Evolutionary conservation across 2,797 vertebrate genomes (phyloP).

Genomic region (Calcarius lapponicus): DNA sequence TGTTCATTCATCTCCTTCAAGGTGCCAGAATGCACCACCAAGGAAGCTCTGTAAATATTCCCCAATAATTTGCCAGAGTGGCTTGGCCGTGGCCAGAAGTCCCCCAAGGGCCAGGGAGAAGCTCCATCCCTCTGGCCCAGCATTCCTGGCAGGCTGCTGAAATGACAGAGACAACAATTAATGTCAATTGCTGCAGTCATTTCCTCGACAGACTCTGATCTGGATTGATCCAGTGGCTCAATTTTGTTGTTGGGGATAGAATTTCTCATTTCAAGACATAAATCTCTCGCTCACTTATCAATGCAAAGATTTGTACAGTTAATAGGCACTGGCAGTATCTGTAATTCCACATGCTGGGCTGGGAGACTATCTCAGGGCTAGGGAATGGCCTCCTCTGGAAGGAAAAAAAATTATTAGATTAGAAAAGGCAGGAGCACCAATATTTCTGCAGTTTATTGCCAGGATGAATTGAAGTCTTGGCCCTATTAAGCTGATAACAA

Average conservation of each 20-base stretch:
- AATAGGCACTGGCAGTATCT: slow-evolving; percentile 1
- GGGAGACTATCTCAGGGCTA: not conserved
- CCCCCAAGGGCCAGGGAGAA: not conserved
- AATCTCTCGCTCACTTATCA: slow-evolving; percentile 54
- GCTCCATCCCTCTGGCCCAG: not conserved
- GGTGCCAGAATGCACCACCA: not conserved
- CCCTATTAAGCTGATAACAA: slow-evolving; percentile 56
- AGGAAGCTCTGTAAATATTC: not conserved
- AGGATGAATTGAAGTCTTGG: slow-evolving; percentile 53
- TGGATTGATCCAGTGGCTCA: slow-evolving; percentile 5
- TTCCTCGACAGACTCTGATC: not conserved
- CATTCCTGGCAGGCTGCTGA: not conserved
- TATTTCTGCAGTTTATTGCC: slow-evolving; percentile 51
- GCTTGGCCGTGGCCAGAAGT: not conserved
- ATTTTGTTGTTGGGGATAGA: slow-evolving; percentile 14
- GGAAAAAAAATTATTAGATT: slow-evolving; percentile 31
- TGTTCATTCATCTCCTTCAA: slow-evolving; percentile 11
- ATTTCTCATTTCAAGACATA: slow-evolving; percentile 42
- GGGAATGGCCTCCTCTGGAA: not conserved
- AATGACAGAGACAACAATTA: not conserved
- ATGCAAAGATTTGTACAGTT: slow-evolving; percentile 53
- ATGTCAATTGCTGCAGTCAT: not conserved
- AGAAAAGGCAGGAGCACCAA: slow-evolving; percentile 18
- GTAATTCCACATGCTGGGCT: not conserved
- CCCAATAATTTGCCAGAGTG: not conserved